Percentiles rank a stretch among this genome's conserved stretches.
These are phyloP conservation scores for Pseudorasbora parva DNA, from an alignment of 2,113 vertebrate species.

Conservation along the genomic window DNA sequence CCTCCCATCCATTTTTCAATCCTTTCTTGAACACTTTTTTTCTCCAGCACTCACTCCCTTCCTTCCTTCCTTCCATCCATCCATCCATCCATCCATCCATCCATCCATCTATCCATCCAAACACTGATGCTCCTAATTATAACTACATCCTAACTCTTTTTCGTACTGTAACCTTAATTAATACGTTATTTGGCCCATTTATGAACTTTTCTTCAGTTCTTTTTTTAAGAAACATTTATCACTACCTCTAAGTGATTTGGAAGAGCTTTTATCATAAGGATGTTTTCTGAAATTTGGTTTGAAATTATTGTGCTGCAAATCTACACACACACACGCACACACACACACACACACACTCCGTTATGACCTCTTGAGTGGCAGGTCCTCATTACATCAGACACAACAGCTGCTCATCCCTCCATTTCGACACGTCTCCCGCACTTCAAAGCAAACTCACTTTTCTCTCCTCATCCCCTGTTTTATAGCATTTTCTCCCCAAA, in stretches of 20 bases:
- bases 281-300: background rate
- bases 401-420: constrained; percentile 64
- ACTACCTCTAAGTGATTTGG: background rate
- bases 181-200: background rate
- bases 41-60: too few relatives aligned
- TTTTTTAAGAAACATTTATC: background rate
- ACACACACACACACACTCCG: constrained; percentile 51
- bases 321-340: background rate
- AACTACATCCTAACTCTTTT: background rate
- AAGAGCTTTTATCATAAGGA: background rate
- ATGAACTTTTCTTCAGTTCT: background rate
- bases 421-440: constrained; percentile 10
- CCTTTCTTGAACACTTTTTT: background rate
- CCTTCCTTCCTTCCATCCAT: too few relatives aligned
- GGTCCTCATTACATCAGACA: constrained; percentile 64
- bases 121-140: background rate
- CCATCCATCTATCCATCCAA: background rate
- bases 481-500: background rate
- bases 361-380: constrained; percentile 69
- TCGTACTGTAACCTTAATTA: background rate
- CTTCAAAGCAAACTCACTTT: constrained; percentile 20
- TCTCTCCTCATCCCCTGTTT: background rate
- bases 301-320: too few relatives aligned
- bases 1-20: background rate
- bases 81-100: too few relatives aligned